Evolutionary conservation across 2,888 invertebrate species (phyloP), one percentile per base, ranked within the genome.

Genomic region (Idaea biselata): DNA sequence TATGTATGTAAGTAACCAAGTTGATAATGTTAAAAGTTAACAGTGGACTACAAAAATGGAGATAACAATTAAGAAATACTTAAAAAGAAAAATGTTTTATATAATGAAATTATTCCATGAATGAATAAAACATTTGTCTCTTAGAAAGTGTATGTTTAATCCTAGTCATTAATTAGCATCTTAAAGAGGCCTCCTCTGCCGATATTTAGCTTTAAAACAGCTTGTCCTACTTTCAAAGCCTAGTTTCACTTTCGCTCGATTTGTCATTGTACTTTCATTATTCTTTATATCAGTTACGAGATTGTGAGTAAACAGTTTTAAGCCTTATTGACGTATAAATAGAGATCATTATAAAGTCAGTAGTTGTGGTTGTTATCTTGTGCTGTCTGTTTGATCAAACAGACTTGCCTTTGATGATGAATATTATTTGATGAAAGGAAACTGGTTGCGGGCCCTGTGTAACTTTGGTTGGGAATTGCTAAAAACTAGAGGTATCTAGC

Each of bases 211-310:
- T 44, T 44, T 63, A 67, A 70, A 72, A 70, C 70, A 55, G 60
- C 61, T 64, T 69, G 72, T 72, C 74, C 78, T 60, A 80, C 75
- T 73, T 74, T 72, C 70, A 55, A 63, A 64, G 62, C 72, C 65
- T 68, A 72, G 67, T 69, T 68, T 74, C 72, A 76, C 78, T 82
- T 78, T 78, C 79, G 68, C 73, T 78, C 77, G 66, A 73, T 72
- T 74, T 77, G 75, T 77, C 73, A 75, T 73, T 68, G 69, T 74
- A 80, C 82, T 82, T 84, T 83, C 79, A 77, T 80, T 78, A 75
- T 68, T 73, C 63, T 66, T 70, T 69, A 68, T 67, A 66, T 69
- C 71, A 66, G 71, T 74, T 68, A 68, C 67, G 58, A 60, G 55
- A 59, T 62, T 14, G 31, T n/a, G 31, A 14, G 33, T 59, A 6